A percentile compares a stretch with the other conserved stretches of the same genome.
Conservation (phyloP, 2,888 invertebrate genomes). For the Oscheius myriophilus region DNA sequence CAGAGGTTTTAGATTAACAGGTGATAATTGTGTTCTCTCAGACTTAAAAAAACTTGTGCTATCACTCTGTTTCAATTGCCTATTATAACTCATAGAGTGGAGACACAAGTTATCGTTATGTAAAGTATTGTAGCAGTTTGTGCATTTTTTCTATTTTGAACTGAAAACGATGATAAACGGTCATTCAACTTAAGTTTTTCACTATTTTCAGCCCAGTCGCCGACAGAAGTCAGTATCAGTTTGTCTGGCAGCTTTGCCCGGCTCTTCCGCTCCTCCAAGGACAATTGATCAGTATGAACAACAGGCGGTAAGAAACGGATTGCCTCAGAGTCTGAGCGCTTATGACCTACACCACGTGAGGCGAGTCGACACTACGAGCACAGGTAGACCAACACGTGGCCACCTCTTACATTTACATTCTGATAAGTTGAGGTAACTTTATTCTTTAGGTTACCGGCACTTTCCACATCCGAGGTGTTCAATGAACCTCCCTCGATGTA, state of each 20-base stretch:
- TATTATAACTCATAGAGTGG: no score
- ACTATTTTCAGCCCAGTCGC: background rate
- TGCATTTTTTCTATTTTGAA: no score
- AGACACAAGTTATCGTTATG: no score
- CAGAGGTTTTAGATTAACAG: no score
- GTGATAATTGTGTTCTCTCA: no score
- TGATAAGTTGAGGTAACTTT: background rate
- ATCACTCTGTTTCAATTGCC: no score
- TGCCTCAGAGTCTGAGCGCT: constrained; percentile 23
- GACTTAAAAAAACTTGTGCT: no score
- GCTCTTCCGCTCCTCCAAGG: constrained; percentile 11
- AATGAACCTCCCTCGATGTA: constrained; percentile 30
- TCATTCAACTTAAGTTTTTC: no score
- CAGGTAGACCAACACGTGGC: no score
- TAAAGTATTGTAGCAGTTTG: no score
- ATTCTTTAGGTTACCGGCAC: constrained; percentile 19
- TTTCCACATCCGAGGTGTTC: constrained; percentile 31
- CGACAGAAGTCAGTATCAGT: constrained; percentile 26
- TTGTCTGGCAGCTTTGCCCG: constrained; percentile 21
- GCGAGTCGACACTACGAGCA: background rate
- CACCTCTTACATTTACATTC: background rate
- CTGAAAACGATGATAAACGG: no score
- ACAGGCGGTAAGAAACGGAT: constrained; percentile 20
- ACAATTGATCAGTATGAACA: constrained; percentile 26
- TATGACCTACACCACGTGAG: constrained; percentile 24